Percentiles rank a stretch among this genome's conserved stretches.
phyloP scores from a whole-genome alignment of 2,888 invertebrate genomes.

The Caenorhabditis wallacei region DNA sequence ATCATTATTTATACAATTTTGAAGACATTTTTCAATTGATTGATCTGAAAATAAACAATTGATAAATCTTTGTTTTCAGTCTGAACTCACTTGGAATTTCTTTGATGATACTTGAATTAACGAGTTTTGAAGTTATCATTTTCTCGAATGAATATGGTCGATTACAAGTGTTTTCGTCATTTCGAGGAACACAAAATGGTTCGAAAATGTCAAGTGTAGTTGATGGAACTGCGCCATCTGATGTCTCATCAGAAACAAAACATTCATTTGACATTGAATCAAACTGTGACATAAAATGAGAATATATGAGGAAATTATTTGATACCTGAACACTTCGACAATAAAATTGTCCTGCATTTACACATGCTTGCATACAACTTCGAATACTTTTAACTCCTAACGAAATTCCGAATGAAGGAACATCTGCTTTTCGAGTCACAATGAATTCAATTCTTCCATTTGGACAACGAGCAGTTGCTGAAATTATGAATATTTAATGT shows the following conservation, averaged over 20 bases:
- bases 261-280: conserved; percentile 76
- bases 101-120: conserved; percentile 37
- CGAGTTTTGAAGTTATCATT: conserved; percentile 64
- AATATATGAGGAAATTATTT: conserved; percentile 52
- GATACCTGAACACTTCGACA: conserved; percentile 75
- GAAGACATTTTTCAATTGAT: conserved; percentile 70
- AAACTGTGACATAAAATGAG: conserved; percentile 70
- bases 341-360: conserved; percentile 74
- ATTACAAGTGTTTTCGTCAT: conserved; percentile 73
- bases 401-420: conserved; percentile 72
- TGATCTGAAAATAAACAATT: conserved; percentile 44
- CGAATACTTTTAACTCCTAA: conserved; percentile 71
- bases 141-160: conserved; percentile 76
- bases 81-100: conserved; percentile 40
- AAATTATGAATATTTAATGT: conserved; percentile 28
- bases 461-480: conserved; percentile 55
- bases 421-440: conserved; percentile 73
- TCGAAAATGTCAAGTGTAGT: conserved; percentile 79
- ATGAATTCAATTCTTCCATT: conserved; percentile 76
- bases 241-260: conserved; percentile 77
- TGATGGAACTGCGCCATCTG: conserved; percentile 74
- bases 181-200: conserved; percentile 77
- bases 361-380: conserved; percentile 79
- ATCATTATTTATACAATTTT: conserved; percentile 67
- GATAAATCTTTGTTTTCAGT: too few species aligned